Evolutionary conservation across 2,113 vertebrate species (phyloP).

Genomic region (Platysternon megacephalum): DNA sequence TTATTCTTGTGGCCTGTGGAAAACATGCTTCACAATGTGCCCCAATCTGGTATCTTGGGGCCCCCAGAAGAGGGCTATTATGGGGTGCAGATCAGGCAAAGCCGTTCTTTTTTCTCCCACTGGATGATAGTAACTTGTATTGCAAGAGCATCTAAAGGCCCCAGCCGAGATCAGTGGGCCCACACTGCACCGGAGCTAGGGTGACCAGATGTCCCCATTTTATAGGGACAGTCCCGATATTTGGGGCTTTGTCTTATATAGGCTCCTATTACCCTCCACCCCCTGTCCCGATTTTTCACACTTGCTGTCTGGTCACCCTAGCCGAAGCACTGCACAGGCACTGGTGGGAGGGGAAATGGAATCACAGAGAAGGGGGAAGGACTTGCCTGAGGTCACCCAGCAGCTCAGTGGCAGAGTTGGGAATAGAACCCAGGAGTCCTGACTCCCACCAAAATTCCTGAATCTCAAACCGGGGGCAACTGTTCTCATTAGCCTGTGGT

Average conservation of each 20-base stretch:
- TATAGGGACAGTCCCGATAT: no score
- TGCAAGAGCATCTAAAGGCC: neutral
- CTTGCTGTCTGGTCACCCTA: no score
- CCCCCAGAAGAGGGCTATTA: neutral
- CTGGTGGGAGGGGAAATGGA: neutral
- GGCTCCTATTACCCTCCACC: no score
- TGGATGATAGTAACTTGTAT: neutral
- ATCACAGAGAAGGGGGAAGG: neutral
- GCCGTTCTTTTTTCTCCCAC: neutral
- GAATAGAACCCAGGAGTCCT: neutral
- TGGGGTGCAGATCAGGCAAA: neutral
- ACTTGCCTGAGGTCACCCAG: neutral
- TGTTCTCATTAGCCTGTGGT: neutral
- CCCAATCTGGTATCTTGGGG: neutral
- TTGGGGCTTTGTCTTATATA: no score
- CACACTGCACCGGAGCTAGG: no score
- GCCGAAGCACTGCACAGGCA: neutral
- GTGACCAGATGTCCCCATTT: no score
- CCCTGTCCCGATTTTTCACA: no score
- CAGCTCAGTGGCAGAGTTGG: neutral
- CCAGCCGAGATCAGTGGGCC: neutral
- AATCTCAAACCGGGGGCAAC: neutral
- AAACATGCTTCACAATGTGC: neutral
- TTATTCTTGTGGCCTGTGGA: neutral
- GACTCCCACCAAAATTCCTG: neutral